These are phyloP conservation scores for Achatina immaculata DNA, from an alignment of 1,140 invertebrate species.

Conservation along the genomic window DNA sequence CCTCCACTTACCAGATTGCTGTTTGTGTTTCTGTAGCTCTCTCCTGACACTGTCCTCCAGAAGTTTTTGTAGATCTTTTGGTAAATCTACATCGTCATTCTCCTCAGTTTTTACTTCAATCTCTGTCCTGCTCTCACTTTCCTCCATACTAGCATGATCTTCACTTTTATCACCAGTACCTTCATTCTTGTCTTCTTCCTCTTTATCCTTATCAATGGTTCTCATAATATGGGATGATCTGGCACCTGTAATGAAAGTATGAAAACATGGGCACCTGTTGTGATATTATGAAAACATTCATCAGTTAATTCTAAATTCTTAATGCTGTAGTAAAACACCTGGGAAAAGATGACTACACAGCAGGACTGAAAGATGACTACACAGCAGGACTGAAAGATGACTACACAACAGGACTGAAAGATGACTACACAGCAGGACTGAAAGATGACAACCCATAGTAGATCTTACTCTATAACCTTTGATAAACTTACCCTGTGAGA, in stretches of 20 bases:
- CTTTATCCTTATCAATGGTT: background rate
- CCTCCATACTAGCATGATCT: background rate
- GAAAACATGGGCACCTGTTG: no score
- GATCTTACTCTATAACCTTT: no score
- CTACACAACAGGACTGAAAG: background rate
- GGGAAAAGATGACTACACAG: no score
- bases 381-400: background rate
- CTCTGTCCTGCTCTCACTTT: background rate
- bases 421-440: background rate
- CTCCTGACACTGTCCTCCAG: conserved; percentile 33
- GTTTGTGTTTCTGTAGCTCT: conserved; percentile 15
- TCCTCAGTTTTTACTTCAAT: background rate
- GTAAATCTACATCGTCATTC: conserved; percentile 5
- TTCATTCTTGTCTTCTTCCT: background rate
- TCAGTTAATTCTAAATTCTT: no score
- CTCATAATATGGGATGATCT: no score
- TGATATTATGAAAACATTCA: no score
- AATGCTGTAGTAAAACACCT: no score
- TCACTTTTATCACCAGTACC: background rate
- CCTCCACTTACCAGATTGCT: background rate
- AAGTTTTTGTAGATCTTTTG: conserved; percentile 24
- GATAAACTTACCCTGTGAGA: no score
- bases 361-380: background rate
- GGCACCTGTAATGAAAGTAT: no score
- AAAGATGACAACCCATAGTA: no score